These are phyloP conservation scores for Drosophila kurseongensis DNA, from an alignment of 1,140 invertebrate species.

Conservation along the genomic window DNA sequence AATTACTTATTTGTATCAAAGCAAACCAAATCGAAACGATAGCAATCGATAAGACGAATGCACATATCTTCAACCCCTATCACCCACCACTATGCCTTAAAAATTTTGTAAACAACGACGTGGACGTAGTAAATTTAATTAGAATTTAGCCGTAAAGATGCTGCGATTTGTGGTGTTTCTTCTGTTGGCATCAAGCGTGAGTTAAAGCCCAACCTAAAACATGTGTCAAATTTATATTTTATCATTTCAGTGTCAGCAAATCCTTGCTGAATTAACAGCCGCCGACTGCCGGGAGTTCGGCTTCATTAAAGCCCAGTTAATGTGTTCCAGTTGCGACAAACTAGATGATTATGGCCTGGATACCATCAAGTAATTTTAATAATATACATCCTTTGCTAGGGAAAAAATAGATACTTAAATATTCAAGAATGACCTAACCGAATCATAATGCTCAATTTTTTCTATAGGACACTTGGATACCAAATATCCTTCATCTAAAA, in stretches of 20 bases:
- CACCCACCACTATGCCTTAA: slow-evolving; percentile 3
- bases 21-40: neutral
- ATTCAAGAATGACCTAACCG: too few relatives aligned
- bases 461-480: too few relatives aligned
- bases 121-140: slow-evolving; percentile 63
- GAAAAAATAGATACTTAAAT: too few relatives aligned
- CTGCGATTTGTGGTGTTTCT: slow-evolving; percentile 18
- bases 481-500: too few relatives aligned
- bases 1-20: too few relatives aligned
- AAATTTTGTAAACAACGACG: slow-evolving; percentile 70
- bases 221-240: neutral
- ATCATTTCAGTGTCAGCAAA: slow-evolving; percentile 35
- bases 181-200: slow-evolving; percentile 43
- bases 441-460: too few relatives aligned
- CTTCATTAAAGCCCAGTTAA: slow-evolving; percentile 93
- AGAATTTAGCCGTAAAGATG: slow-evolving; percentile 51
- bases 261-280: slow-evolving; percentile 55
- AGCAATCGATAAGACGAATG: slow-evolving; percentile 12
- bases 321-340: slow-evolving; percentile 95
- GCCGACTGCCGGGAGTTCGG: slow-evolving; percentile 93
- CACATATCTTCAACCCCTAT: too few relatives aligned
- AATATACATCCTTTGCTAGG: neutral
- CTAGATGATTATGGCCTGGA: slow-evolving; percentile 91
- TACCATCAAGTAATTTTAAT: slow-evolving; percentile 86
- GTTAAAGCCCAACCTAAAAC: neutral